Conservation (phyloP, 2,113 vertebrate species). For the Lampris megalopsis region DNA sequence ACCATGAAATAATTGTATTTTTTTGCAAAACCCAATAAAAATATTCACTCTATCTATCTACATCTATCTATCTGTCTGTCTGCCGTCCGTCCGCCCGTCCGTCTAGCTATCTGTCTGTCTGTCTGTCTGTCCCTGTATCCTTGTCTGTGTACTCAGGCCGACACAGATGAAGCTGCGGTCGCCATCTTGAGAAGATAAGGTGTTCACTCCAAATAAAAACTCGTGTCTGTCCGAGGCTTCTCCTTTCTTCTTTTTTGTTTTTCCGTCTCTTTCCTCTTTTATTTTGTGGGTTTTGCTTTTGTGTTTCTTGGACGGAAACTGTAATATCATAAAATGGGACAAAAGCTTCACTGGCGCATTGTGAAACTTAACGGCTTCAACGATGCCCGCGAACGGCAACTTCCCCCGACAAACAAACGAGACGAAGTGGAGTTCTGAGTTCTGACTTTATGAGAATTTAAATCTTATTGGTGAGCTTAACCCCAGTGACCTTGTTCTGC, state of each 20-base stretch:
- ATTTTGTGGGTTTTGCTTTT: slow-evolving; percentile 29
- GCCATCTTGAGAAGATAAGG: slow-evolving; percentile 59
- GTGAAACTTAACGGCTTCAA: slow-evolving; percentile 75
- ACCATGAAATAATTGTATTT: too few relatives aligned
- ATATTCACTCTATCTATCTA: too few relatives aligned
- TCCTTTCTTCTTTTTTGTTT: slow-evolving; percentile 22
- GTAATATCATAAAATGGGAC: slow-evolving; percentile 64
- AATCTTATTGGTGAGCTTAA: slow-evolving; percentile 39
- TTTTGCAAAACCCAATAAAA: too few relatives aligned
- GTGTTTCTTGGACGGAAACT: slow-evolving; percentile 58
- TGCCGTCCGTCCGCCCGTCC: too few relatives aligned
- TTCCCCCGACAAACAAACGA: slow-evolving; percentile 68
- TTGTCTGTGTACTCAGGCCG: slow-evolving; percentile 12
- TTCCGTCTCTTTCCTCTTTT: slow-evolving; percentile 13
- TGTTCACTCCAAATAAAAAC: slow-evolving; percentile 68
- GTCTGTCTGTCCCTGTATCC: too few relatives aligned
- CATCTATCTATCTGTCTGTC: too few relatives aligned
- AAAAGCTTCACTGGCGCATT: slow-evolving; percentile 69
- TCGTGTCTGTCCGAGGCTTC: slow-evolving; percentile 30
- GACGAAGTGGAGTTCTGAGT: slow-evolving; percentile 36
- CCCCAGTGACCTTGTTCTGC: slow-evolving; percentile 20
- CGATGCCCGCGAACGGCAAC: slow-evolving; percentile 64
- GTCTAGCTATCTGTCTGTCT: too few relatives aligned
- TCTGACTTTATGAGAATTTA: slow-evolving; percentile 48
- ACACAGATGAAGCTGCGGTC: slow-evolving; percentile 57